A percentile compares a stretch with the other conserved stretches of the same genome.
Evolutionary conservation across 2,113 vertebrate genomes (phyloP).

Genomic region (Pica pica): DNA sequence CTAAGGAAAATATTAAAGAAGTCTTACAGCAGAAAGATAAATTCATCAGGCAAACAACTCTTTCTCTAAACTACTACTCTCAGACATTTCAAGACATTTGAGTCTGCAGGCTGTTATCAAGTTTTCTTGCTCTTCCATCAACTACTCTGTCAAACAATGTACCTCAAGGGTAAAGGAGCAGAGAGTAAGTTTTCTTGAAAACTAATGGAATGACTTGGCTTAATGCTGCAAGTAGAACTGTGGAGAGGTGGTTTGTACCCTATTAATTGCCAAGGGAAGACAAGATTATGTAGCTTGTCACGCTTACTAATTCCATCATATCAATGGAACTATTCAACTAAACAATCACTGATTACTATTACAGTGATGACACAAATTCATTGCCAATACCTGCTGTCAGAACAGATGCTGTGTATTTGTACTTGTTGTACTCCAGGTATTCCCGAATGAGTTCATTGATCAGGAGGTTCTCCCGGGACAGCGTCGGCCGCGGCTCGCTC

Average conservation of each 20-base stretch:
- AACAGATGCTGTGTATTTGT: slow-evolving; percentile 84
- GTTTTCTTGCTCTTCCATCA: background rate
- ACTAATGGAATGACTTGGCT: background rate
- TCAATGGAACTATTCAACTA: background rate
- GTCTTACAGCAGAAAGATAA: background rate
- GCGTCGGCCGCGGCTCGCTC: slow-evolving; percentile 73
- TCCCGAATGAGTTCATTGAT: slow-evolving; percentile 95
- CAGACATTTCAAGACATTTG: background rate
- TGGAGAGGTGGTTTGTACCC: background rate
- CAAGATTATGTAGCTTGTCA: background rate
- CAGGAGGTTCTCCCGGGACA: slow-evolving; percentile 88
- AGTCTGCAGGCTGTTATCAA: background rate
- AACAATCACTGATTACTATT: background rate
- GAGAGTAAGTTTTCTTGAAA: background rate
- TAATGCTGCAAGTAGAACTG: background rate
- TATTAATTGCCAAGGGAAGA: background rate
- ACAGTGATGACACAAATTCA: background rate
- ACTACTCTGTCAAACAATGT: background rate
- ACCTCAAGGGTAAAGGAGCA: background rate
- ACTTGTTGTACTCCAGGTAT: slow-evolving; percentile 94
- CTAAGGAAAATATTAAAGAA: background rate
- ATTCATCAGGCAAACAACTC: background rate
- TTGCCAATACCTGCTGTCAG: slow-evolving; percentile 80
- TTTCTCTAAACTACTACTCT: background rate
- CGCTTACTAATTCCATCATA: rapidly evolving